Evolutionary conservation across 2,113 vertebrate genomes (phyloP).

Genomic region (Amblyopsis rosae): DNA sequence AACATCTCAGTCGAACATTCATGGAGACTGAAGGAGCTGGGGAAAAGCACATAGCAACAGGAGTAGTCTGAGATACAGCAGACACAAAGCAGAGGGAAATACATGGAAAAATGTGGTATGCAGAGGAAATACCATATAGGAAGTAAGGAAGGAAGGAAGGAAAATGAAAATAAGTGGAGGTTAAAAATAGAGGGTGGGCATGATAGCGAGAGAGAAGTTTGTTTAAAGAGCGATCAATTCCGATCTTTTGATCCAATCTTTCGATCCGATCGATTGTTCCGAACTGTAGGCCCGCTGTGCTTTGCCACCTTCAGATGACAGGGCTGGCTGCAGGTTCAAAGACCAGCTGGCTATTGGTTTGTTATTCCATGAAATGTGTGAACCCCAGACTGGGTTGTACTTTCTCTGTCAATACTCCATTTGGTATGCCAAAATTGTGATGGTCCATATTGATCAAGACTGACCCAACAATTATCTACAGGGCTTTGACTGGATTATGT

Average conservation of each 20-base stretch:
- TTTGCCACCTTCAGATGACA: neutral
- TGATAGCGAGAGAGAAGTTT: neutral
- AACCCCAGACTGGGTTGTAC: neutral
- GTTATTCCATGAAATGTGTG: neutral
- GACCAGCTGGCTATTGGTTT: slow-evolving; percentile 7
- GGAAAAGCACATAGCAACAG: neutral
- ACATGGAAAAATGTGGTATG: neutral
- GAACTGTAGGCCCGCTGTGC: neutral
- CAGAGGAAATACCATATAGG: slow-evolving; percentile 12
- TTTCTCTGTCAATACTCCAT: neutral
- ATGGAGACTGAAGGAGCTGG: neutral
- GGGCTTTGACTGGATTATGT: neutral
- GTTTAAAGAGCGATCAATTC: too few relatives aligned
- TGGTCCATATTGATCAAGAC: neutral
- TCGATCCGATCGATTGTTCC: neutral
- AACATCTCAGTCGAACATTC: slow-evolving; percentile 12
- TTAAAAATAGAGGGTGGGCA: neutral
- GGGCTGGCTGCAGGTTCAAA: neutral
- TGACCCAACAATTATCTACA: neutral
- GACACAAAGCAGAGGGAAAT: neutral
- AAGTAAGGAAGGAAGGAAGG: slow-evolving; percentile 14
- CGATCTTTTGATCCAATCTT: too few relatives aligned
- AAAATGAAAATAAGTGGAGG: neutral
- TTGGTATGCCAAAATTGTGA: neutral
- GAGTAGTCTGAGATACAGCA: neutral